phyloP scores from a whole-genome alignment of 2,113 vertebrate species.

The Pseudonaja textilis region DNA sequence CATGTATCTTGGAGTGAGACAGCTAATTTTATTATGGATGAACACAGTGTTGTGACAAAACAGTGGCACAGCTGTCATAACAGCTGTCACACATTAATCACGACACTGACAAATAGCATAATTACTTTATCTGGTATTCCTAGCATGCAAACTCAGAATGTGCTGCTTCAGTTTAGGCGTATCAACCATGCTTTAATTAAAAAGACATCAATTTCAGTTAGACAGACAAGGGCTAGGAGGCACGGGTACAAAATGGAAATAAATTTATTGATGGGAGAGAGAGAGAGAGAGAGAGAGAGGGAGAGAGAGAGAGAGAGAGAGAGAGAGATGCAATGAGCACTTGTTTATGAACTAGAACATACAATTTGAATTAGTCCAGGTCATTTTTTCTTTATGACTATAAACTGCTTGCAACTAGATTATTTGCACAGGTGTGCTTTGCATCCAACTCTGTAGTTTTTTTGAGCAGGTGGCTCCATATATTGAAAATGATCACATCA shows the following conservation, averaged over 20 bases:
- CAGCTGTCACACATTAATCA: constrained; percentile 84
- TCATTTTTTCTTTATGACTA: constrained; percentile 27
- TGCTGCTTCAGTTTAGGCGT: constrained; percentile 59
- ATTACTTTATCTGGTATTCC: constrained; percentile 80
- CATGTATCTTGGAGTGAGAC: constrained; percentile 64
- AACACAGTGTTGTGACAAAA: constrained; percentile 79
- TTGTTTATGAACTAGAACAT: constrained; percentile 48
- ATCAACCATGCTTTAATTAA: constrained; percentile 75
- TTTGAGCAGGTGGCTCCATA: constrained; percentile 33
- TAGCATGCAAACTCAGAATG: constrained; percentile 72
- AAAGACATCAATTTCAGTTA: constrained; percentile 76
- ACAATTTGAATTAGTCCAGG: constrained; percentile 59
- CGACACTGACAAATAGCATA: constrained; percentile 83
- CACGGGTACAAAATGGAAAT: constrained; percentile 71
- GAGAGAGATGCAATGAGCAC: constrained; percentile 47
- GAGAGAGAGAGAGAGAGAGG: not conserved
- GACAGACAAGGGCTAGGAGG: constrained; percentile 73
- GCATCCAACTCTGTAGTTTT: constrained; percentile 29
- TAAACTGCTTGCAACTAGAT: constrained; percentile 5
- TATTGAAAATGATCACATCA: constrained; percentile 51
- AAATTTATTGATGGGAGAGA: constrained; percentile 65
- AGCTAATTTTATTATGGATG: constrained; percentile 80
- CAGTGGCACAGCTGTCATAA: constrained; percentile 82
- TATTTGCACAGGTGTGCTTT: constrained; percentile 1
- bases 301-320: not conserved